A percentile compares a stretch with the other conserved stretches of the same genome.
Evolutionary conservation across 2,797 vertebrate genomes (phyloP).

Genomic region (Sebastes baramenuke): DNA sequence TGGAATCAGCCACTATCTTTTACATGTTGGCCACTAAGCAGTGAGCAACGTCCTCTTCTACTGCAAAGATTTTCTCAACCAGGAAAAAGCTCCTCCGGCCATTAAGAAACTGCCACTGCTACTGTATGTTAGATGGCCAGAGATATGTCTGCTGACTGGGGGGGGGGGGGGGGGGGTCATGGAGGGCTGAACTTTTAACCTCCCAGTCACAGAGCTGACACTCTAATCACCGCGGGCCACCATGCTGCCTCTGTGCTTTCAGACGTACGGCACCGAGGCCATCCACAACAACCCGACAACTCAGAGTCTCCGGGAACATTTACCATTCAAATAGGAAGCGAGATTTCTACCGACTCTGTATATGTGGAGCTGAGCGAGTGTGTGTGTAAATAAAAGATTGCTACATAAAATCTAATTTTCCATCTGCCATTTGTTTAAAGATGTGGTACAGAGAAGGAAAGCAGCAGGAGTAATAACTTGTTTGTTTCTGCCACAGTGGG

Average conservation of each 20-base stretch:
- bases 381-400: conserved; percentile 27
- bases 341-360: neutral
- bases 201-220: conserved; percentile 13
- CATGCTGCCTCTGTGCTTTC: conserved; percentile 5
- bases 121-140: neutral
- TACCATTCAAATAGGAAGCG: neutral
- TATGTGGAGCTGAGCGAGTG: neutral
- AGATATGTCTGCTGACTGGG: conserved; percentile 10
- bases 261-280: neutral
- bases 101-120: neutral
- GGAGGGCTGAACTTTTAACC: conserved; percentile 14
- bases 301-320: neutral
- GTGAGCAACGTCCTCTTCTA: neutral
- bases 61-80: neutral
- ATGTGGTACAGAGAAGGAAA: conserved; percentile 26
- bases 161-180: neutral
- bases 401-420: conserved; percentile 40
- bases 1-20: neutral
- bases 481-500: conserved; percentile 62
- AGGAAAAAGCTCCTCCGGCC: neutral
- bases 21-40: neutral
- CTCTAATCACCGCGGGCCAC: conserved; percentile 15
- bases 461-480: conserved; percentile 56
- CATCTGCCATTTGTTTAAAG: conserved; percentile 42
- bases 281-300: neutral